Base-by-base conservation (phyloP, 2,888 invertebrate species). In the Drosophila yooni region DNA sequence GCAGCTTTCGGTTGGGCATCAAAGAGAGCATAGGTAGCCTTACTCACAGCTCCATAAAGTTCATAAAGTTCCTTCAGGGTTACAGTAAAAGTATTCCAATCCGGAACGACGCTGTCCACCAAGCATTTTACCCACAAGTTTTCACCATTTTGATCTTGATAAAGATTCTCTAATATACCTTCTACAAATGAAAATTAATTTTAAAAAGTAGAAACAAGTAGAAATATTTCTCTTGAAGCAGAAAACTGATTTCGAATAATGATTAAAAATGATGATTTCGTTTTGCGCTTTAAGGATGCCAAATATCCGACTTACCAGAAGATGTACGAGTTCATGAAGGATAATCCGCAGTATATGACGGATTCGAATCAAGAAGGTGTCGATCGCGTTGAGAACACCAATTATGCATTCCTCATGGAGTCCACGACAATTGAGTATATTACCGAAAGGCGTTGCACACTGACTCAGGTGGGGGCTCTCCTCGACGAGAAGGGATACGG, bases 371-470 rank as follows among this genome's bases (percentile, higher is more conserved):
- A 94, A 1, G 94, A 94, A 38, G 96, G 96, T 0, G 94, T 95
- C 3, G 89, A 93, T 1, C 93, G 93, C 48, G 94, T 94, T 1
- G 91, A 93, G 62, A 92, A 89, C 51, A 94, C 92, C 40, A 93
- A 94, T 79, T 97, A 96, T 91, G 97, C 97, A 1, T 97, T 95
- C 89, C 93, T 97, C 33, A 96, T 96, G 95, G 97, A 97, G 92
- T 96, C 96, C 2, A 95, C 96, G 1, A 95, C 95, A 6, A 95
- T 97, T 72, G 96, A 97, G 91, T 97, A 97, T 89, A 94, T 94
- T 48, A 94, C 95, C 18, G 95, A 96, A 88, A 93, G 96, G 36
- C 94, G 95, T 51, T 96, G 96, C 91, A 94, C 95, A 43, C 93
- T 96, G 67, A 94, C 94, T 0, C 94, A 94, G 88, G 93, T 95